phyloP scores from a whole-genome alignment of 2,797 vertebrate genomes.

The Linurgus olivaceus region DNA sequence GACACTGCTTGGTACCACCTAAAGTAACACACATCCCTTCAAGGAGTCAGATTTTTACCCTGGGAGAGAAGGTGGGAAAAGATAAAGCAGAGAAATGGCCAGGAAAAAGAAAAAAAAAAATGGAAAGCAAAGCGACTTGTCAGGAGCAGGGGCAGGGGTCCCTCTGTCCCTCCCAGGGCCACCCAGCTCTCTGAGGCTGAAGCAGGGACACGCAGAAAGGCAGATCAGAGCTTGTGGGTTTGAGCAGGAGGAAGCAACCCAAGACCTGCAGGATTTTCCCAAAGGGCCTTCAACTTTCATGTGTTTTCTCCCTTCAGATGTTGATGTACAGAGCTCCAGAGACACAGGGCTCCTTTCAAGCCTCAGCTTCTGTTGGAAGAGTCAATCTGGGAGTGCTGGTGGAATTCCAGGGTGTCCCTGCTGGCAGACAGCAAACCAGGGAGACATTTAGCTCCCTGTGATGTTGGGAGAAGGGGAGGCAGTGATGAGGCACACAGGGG shows the following conservation, averaged over 20 bases:
- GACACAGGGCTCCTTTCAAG: background rate
- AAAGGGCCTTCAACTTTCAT: background rate
- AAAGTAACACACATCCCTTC: background rate
- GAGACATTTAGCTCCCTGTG: background rate
- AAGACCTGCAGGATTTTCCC: background rate
- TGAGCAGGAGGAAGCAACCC: background rate
- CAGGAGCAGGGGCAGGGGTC: background rate
- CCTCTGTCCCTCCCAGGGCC: background rate
- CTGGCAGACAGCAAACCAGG: background rate
- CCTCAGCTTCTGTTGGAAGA: background rate
- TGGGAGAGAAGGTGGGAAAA: background rate
- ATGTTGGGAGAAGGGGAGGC: background rate
- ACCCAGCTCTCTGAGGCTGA: background rate
- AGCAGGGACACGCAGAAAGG: background rate
- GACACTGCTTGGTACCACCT: background rate
- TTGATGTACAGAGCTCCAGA: background rate
- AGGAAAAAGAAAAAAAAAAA: no score
- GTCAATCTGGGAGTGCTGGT: background rate
- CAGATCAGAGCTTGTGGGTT: background rate
- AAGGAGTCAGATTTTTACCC: background rate
- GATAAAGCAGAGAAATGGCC: background rate
- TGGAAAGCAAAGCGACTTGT: background rate
- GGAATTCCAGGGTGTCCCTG: background rate
- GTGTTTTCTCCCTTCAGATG: slow-evolving; percentile 7
- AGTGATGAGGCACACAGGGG: rapidly evolving